Evolutionary conservation across 2,888 invertebrate genomes (phyloP).

Genomic region (Hesperia comma): DNA sequence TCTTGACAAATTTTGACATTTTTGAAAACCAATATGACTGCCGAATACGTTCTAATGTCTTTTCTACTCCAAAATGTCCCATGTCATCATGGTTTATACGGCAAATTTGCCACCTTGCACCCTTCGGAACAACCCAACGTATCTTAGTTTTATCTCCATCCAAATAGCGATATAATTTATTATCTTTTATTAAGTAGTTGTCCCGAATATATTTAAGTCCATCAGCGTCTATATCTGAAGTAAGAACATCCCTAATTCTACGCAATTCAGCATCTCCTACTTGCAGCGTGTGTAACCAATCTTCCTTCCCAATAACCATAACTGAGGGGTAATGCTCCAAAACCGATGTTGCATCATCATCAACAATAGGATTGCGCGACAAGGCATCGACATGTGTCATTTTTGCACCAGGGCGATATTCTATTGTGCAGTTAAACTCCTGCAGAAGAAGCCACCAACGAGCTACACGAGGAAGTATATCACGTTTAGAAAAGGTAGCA

Average conservation of each 20-base stretch:
- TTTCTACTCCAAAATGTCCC: slow-evolving; percentile 41
- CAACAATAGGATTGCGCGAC: neutral
- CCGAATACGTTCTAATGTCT: slow-evolving; percentile 46
- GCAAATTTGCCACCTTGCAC: slow-evolving; percentile 50
- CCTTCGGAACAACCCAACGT: slow-evolving; percentile 53
- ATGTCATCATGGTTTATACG: slow-evolving; percentile 58
- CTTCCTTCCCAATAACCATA: slow-evolving; percentile 37
- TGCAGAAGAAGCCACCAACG: slow-evolving; percentile 38
- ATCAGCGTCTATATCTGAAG: slow-evolving; percentile 34
- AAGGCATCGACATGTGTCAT: slow-evolving; percentile 37
- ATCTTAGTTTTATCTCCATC: slow-evolving; percentile 37
- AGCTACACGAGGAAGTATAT: slow-evolving; percentile 36
- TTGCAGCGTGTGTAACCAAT: slow-evolving; percentile 40
- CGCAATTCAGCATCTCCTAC: slow-evolving; percentile 38
- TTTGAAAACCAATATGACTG: slow-evolving; percentile 63
- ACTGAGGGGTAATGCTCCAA: slow-evolving; percentile 25
- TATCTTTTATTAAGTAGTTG: slow-evolving; percentile 41
- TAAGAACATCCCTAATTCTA: slow-evolving; percentile 38
- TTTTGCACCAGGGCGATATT: slow-evolving; percentile 33
- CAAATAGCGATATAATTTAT: slow-evolving; percentile 39
- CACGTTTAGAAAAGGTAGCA: slow-evolving; percentile 38
- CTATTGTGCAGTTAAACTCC: slow-evolving; percentile 35
- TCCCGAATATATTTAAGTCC: slow-evolving; percentile 39
- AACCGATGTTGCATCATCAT: neutral
- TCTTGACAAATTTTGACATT: slow-evolving; percentile 56